phyloP scores from a whole-genome alignment of 2,888 invertebrate genomes.

The Callimorpha dominula region DNA sequence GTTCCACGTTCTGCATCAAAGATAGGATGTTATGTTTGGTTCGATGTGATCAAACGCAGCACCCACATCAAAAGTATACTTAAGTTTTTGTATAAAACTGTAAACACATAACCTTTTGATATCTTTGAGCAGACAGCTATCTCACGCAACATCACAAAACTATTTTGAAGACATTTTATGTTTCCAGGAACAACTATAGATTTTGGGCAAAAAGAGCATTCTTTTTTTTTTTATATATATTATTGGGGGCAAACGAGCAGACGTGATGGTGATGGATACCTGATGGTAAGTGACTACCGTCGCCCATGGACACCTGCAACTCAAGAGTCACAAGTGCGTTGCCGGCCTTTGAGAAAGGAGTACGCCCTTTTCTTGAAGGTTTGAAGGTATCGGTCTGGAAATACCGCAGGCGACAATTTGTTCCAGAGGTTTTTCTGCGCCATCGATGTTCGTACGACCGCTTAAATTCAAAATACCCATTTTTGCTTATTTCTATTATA shows the following conservation, averaged over 20 bases:
- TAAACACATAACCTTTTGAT: neutral
- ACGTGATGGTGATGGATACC: no score
- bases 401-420: no score
- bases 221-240: no score
- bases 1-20: neutral
- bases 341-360: no score
- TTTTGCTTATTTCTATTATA: neutral
- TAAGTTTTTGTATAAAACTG: neutral
- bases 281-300: no score
- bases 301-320: no score
- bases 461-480: neutral
- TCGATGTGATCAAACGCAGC: neutral
- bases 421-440: no score
- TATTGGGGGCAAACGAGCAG: no score
- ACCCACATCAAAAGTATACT: neutral
- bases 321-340: no score
- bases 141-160: slow-evolving; percentile 1
- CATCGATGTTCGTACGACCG: neutral
- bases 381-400: no score
- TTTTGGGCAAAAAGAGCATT: neutral
- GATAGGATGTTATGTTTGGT: neutral
- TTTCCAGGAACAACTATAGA: neutral
- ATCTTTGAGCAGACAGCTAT: neutral
- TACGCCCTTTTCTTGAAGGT: no score
- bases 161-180: neutral